Evolutionary conservation across 2,888 invertebrate genomes (phyloP), one percentile per base, ranked within the genome.

Genomic region (Drosophila subquinaria): DNA sequence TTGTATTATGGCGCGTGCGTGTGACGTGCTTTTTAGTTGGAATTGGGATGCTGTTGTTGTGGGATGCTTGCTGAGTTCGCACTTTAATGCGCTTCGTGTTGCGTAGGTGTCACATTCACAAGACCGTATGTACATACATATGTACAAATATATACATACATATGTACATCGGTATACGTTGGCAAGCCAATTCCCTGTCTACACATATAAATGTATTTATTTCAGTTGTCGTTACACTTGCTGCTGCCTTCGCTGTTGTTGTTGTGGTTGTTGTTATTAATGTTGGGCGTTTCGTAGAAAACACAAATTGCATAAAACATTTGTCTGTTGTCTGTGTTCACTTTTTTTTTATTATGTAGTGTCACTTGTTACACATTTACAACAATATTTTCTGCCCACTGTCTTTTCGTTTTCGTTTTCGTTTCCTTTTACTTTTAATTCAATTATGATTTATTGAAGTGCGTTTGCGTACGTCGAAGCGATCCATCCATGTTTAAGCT

Each of bases 41-140:
- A 30, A 33, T 30, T 55, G 13, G 33, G 38, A 40, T 63, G 63
- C 35, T 50, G 59, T 38, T 30, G 38, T 20, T 60, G 52, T 55
- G 60, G 48, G 69, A 60, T 62, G 72, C 36, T 36, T 40, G 38
- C 72, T 61, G 61, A 59, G 62, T 40, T 76, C 63, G 75, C 81
- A 70, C 73, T 76, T 76, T 81, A 76, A 76, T 76, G 77, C 77
- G 77, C 73, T 76, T 76, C 77, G 77, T 59, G 72, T 80, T 81
- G 82, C 76, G 66, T 75, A 70, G 70, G 77, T 82, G 69, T 88
- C 66, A 69, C 84, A 79, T 68, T 82, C 65, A 76, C 67, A 75
- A 30, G 47, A 51, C 64, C 65, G 56, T 52, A 51, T 76, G 77
- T 64, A 81, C 65, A 68, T 65, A 65, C 52, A 61, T 55, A 79